Conservation (phyloP, 1,140 invertebrate species). For the Yoshiicerus persimilis region DNA sequence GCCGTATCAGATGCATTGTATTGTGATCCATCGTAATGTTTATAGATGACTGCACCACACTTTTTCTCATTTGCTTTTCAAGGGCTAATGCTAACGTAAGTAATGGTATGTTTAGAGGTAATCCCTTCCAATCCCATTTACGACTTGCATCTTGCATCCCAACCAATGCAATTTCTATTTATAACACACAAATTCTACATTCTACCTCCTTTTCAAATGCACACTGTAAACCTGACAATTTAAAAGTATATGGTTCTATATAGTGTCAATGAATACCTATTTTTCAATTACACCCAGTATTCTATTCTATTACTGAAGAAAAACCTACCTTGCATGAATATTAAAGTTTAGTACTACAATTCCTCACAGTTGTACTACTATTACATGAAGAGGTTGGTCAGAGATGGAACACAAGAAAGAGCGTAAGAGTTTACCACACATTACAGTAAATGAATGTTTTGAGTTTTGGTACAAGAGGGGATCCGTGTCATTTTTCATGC, state of each 20-base stretch:
- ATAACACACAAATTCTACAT: too few species aligned
- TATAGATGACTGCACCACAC: not conserved
- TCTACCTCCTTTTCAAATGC: too few species aligned
- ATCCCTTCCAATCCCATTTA: slow-evolving; percentile 32
- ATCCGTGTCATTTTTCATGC: slow-evolving; percentile 5
- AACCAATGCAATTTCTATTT: not conserved
- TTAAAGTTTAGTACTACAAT: too few species aligned
- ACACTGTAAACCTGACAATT: too few species aligned
- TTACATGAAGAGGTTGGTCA: too few species aligned
- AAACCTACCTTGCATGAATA: too few species aligned
- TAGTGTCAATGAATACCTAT: too few species aligned
- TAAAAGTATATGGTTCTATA: too few species aligned
- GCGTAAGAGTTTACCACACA: not conserved
- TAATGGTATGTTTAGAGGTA: not conserved
- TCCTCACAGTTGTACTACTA: too few species aligned
- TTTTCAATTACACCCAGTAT: too few species aligned
- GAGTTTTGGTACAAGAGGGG: not conserved
- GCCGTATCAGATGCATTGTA: not conserved
- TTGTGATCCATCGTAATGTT: not conserved
- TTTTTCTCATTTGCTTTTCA: slow-evolving; percentile 34
- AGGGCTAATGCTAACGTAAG: not conserved
- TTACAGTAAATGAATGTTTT: not conserved
- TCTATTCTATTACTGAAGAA: too few species aligned
- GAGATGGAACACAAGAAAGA: too few species aligned
- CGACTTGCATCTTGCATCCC: not conserved